Evolutionary conservation across 2,113 vertebrate genomes (phyloP).

Genomic region (Festucalex cinctus): DNA sequence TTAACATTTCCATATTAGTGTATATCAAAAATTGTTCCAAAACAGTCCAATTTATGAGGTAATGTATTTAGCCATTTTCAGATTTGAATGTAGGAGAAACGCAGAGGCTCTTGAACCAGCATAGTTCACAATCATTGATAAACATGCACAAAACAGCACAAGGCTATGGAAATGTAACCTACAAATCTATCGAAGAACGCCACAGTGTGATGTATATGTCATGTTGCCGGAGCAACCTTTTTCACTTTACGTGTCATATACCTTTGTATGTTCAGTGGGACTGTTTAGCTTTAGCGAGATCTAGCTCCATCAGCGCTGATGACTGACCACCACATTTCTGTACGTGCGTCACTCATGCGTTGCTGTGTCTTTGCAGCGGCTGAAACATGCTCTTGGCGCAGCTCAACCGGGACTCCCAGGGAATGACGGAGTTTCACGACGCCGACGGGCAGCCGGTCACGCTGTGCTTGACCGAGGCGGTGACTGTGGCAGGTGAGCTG

Average conservation of each 20-base stretch:
- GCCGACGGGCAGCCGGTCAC: constrained; percentile 94
- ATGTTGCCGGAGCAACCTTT: neutral
- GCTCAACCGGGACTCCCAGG: constrained; percentile 96
- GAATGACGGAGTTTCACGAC: constrained; percentile 95
- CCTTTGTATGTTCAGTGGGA: neutral
- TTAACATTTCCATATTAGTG: no score
- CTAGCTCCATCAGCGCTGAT: neutral
- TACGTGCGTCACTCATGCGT: neutral
- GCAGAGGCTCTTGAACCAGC: no score
- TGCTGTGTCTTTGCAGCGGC: constrained; percentile 55
- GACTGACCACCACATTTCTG: neutral
- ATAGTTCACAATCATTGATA: no score
- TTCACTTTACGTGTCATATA: neutral
- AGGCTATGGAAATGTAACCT: neutral
- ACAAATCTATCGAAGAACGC: neutral
- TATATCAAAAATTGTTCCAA: no score
- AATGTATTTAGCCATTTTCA: no score
- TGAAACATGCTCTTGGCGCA: constrained; percentile 96
- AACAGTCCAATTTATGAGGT: no score
- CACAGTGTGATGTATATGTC: neutral
- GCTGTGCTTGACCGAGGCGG: constrained; percentile 91
- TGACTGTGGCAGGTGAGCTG: constrained; percentile 86
- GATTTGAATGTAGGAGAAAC: no score
- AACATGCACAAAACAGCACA: neutral
- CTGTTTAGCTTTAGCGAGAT: neutral